These are phyloP conservation scores for Microctenopoma steveboyesi DNA, from an alignment of 2,797 vertebrate species.

Conservation along the genomic window DNA sequence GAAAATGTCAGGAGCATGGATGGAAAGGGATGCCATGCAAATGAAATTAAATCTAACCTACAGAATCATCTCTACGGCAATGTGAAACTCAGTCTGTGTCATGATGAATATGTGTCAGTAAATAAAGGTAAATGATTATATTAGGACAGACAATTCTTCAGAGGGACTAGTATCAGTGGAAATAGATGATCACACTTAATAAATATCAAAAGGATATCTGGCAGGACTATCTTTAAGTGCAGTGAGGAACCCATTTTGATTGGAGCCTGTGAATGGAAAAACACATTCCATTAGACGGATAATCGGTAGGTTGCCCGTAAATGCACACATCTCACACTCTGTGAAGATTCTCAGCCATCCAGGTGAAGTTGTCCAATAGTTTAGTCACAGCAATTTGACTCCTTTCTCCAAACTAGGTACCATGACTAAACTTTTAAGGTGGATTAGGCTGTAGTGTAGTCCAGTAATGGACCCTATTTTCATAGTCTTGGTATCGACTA, in stretches of 20 bases:
- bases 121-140: not conserved
- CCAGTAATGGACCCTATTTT: too few species aligned
- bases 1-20: constrained; percentile 17
- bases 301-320: not conserved
- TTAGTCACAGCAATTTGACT: too few species aligned
- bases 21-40: constrained; percentile 6
- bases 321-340: not conserved
- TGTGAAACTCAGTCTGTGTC: not conserved
- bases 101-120: constrained; percentile 7
- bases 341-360: too few species aligned
- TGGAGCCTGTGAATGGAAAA: constrained; percentile 86
- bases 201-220: constrained; percentile 91
- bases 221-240: constrained; percentile 96
- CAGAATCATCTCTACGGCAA: not conserved
- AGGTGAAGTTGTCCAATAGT: too few species aligned
- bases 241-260: constrained; percentile 89
- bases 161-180: not conserved
- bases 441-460: too few species aligned
- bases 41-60: constrained; percentile 13
- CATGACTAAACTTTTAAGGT: too few species aligned
- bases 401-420: too few species aligned
- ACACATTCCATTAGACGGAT: constrained; percentile 36
- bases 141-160: not conserved
- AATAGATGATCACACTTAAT: not conserved
- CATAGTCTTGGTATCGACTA: too few species aligned